These are phyloP conservation scores for Pelmatolapia mariae DNA, from an alignment of 2,113 vertebrate species.

Conservation along the genomic window DNA sequence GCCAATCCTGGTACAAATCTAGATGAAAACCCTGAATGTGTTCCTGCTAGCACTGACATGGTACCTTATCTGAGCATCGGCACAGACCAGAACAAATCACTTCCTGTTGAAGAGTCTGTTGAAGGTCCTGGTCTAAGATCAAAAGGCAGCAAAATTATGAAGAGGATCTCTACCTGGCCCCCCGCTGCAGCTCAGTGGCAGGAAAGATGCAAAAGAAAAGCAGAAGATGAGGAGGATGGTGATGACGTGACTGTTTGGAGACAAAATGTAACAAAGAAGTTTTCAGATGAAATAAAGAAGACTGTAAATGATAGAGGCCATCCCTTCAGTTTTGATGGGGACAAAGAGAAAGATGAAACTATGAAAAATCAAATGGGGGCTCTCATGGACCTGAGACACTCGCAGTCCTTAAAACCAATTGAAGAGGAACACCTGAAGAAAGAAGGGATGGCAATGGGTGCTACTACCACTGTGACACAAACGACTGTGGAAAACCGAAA, in stretches of 20 bases:
- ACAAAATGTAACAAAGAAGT: neutral
- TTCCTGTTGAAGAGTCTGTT: neutral
- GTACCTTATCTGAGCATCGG: conserved; percentile 68
- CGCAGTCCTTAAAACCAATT: neutral
- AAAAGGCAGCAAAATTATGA: neutral
- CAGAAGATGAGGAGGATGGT: neutral
- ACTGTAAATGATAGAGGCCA: neutral
- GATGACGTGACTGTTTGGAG: neutral
- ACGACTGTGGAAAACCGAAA: fast-evolving
- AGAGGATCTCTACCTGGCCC: conserved; percentile 69
- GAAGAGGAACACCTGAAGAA: neutral
- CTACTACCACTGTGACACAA: neutral
- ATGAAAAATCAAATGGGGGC: neutral
- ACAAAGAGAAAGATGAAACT: neutral
- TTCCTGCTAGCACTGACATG: conserved; percentile 6
- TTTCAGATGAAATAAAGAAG: neutral
- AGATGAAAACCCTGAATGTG: neutral
- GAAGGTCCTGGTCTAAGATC: neutral
- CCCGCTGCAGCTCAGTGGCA: conserved; percentile 55
- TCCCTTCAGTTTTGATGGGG: neutral
- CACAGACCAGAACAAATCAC: neutral
- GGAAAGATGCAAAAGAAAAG: conserved; percentile 13
- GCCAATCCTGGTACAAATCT: neutral
- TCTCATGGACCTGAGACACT: neutral
- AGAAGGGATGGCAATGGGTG: neutral